A percentile compares a stretch with the other conserved stretches of the same genome.
phyloP scores from a whole-genome alignment of 2,113 vertebrate genomes.

The Procavia capensis region DNA sequence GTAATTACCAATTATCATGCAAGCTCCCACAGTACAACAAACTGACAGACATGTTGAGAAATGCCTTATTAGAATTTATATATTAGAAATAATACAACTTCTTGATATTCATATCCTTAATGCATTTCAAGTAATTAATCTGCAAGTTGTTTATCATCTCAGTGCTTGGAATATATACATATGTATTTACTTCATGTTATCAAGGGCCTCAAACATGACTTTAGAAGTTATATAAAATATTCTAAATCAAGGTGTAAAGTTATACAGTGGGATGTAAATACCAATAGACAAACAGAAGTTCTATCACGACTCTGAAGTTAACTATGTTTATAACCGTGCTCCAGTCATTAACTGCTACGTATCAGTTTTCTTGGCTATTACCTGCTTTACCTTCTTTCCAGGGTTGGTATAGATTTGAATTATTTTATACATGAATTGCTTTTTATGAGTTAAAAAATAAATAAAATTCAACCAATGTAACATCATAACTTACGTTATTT shows the following conservation, averaged over 20 bases:
- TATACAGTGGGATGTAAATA: not conserved
- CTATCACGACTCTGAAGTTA: not conserved
- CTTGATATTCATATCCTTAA: not conserved
- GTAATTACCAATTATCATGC: too few relatives aligned
- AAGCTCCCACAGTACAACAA: too few relatives aligned
- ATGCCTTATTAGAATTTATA: not conserved
- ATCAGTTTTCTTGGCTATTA: not conserved
- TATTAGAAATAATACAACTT: not conserved
- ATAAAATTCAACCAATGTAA: not conserved
- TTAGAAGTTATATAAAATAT: not conserved
- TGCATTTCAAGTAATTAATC: not conserved
- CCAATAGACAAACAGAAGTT: not conserved
- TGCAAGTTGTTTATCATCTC: not conserved
- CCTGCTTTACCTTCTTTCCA: not conserved
- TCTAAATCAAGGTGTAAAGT: not conserved
- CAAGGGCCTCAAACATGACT: not conserved
- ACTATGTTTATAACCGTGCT: not conserved
- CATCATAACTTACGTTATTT: not conserved
- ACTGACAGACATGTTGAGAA: too few relatives aligned
- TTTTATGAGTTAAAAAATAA: not conserved
- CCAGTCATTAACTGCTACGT: not conserved
- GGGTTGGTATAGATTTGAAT: not conserved
- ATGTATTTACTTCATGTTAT: not conserved
- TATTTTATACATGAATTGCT: not conserved
- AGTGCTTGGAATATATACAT: not conserved